Base-by-base conservation (phyloP, 2,888 invertebrate species). In the Bibio marci region DNA sequence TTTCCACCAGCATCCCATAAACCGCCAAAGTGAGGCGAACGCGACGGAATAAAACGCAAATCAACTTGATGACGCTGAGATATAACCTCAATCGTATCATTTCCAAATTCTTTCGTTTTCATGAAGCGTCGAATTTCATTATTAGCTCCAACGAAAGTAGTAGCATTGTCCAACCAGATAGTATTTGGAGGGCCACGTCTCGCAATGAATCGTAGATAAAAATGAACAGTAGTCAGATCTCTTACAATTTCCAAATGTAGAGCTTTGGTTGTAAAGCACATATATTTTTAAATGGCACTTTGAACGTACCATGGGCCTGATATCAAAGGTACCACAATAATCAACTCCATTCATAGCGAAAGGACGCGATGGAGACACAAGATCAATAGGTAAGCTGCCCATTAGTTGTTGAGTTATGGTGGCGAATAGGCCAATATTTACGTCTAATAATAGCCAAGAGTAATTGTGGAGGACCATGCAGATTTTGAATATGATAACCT, bases 131-230 rank as follows among this genome's bases (percentile, higher is more conserved):
- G 7, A 4, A 19, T 18, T 17, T 27, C 28, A 10, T 39, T 39
- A 5, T 45, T 36, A 1, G 53, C 54, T 6, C 54, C 54, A 4
- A 48, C 38, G 34, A 56, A 53, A 27, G 49, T 54, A 0, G 50
- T 50, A 2, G 52, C 54, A 37, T 48, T 46, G 32, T 55, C 54
- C 35, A 47, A 46, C 39, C 45, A 50, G 1, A 54, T 36, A 7
- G 46, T 33, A 3, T 35, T 30, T 12, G 47, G 48, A 4, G 46
- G 18, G 8, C 53, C 54, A 26, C 51, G 44, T 5, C 52, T 42
- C 4, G 49, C 28, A 0, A 44, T 39, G 26, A n/a, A n/a, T n/a
- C n/a, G n/a, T n/a, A n/a, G n/a, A n/a, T n/a, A 55, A 53, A 51
- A 54, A 1, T 47, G 44, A 14, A 49, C 43, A 3, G 51, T 45